Percentiles rank a stretch among this genome's conserved stretches.
phyloP scores from a whole-genome alignment of 2,888 invertebrate species.

The Lacanobia oleracea region DNA sequence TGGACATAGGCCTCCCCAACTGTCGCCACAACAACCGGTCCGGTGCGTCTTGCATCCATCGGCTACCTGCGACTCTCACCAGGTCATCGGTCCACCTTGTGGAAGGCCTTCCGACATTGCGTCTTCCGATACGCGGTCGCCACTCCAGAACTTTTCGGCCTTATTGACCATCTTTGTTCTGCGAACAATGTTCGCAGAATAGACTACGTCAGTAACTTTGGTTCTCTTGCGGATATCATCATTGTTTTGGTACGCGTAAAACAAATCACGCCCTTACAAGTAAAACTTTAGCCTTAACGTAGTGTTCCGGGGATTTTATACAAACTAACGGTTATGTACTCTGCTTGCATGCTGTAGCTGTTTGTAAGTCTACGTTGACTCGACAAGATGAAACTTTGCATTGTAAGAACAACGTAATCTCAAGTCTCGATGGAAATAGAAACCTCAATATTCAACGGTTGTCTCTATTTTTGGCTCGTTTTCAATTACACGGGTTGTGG shows the following conservation, averaged over 20 bases:
- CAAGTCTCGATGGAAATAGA: conserved; percentile 18
- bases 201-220: too few species aligned
- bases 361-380: conserved; percentile 22
- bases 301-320: conserved; percentile 39
- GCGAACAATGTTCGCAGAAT: too few species aligned
- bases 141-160: too few species aligned
- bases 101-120: too few species aligned
- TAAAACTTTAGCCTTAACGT: conserved; percentile 46
- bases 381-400: conserved; percentile 30
- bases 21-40: too few species aligned
- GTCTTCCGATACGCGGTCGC: too few species aligned
- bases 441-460: conserved; percentile 16
- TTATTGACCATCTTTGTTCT: too few species aligned
- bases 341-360: conserved; percentile 26
- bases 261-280: conserved; percentile 29
- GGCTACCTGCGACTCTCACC: too few species aligned
- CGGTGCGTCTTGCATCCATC: too few species aligned
- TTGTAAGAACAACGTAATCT: conserved; percentile 36
- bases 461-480: conserved; percentile 15
- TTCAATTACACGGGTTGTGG: conserved; percentile 22
- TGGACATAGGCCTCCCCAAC: too few species aligned
- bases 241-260: conserved; percentile 22
- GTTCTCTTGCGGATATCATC: too few species aligned
- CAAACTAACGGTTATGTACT: conserved; percentile 44
- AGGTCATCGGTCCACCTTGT: too few species aligned